phyloP scores from a whole-genome alignment of 2,113 vertebrate genomes.

The Rostratula benghalensis region DNA sequence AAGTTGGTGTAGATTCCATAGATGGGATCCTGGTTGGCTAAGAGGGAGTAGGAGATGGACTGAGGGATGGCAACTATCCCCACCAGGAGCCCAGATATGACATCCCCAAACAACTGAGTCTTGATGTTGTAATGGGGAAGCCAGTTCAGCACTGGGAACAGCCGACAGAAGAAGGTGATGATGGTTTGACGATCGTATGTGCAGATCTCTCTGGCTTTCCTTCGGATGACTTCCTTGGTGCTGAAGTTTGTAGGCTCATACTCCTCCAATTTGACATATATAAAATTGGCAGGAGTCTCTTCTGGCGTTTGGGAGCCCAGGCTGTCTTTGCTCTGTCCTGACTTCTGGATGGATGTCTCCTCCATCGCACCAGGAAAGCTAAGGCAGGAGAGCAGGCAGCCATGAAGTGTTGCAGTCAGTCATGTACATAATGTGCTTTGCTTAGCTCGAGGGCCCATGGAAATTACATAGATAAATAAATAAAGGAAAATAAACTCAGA shows the following conservation, averaged over 20 bases:
- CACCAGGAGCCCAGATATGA: slow-evolving; percentile 68
- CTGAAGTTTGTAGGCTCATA: not conserved
- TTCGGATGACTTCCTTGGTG: slow-evolving; percentile 5
- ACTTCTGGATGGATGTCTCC: not conserved
- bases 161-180: not conserved
- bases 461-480: not conserved
- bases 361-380: slow-evolving; percentile 19
- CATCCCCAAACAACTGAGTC: slow-evolving; percentile 43
- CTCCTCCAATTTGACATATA: slow-evolving; percentile 38
- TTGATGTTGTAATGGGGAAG: slow-evolving; percentile 39
- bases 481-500: not conserved
- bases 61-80: slow-evolving; percentile 68
- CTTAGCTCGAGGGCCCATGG: not conserved
- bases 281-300: not conserved
- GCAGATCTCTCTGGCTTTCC: slow-evolving; percentile 7
- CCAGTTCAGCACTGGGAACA: slow-evolving; percentile 63
- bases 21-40: slow-evolving; percentile 69
- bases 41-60: slow-evolving; percentile 69
- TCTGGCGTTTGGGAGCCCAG: not conserved
- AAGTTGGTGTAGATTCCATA: slow-evolving; percentile 74
- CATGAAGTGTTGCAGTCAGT: not conserved
- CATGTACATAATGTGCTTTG: not conserved
- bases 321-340: not conserved
- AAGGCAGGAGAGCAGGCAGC: not conserved
- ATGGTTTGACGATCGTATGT: not conserved